Evolutionary conservation across 2,113 vertebrate genomes (phyloP).

Genomic region (Sylvilagus bachmani): DNA sequence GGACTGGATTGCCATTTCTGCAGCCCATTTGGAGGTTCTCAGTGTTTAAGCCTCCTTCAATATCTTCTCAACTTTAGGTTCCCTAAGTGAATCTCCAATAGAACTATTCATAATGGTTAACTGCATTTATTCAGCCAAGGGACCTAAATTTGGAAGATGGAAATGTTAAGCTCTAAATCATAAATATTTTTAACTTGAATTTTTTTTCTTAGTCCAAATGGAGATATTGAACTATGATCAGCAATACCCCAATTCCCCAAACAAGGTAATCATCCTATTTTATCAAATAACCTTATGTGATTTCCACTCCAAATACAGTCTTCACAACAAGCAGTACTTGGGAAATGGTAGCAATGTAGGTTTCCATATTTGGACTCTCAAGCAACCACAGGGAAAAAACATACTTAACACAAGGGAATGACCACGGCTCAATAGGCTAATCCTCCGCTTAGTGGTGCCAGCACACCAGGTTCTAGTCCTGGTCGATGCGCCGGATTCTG

Average conservation of each 20-base stretch:
- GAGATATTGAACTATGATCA: not conserved
- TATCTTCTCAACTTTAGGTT: not conserved
- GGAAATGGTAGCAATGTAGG: conserved; percentile 56
- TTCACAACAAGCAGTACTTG: not conserved
- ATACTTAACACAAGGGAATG: conserved; percentile 46
- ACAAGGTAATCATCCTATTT: not conserved
- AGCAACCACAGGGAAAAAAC: conserved; percentile 17
- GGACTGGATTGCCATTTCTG: not conserved
- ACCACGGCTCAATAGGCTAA: not conserved
- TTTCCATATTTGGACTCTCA: not conserved
- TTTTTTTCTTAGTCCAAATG: conserved; percentile 24
- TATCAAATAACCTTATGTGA: not conserved
- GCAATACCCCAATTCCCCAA: conserved; percentile 18
- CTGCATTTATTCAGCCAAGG: conserved; percentile 33
- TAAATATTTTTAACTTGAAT: conserved; percentile 19
- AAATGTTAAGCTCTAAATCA: not conserved
- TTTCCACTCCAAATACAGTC: not conserved
- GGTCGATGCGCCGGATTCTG: no score
- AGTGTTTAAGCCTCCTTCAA: not conserved
- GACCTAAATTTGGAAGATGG: not conserved
- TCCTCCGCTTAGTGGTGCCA: no score
- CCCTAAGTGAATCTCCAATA: not conserved
- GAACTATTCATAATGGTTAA: not conserved
- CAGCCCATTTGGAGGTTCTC: not conserved
- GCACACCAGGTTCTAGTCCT: no score